These are phyloP conservation scores for Orchesella cincta DNA, from an alignment of 1,140 invertebrate species.

Conservation along the genomic window DNA sequence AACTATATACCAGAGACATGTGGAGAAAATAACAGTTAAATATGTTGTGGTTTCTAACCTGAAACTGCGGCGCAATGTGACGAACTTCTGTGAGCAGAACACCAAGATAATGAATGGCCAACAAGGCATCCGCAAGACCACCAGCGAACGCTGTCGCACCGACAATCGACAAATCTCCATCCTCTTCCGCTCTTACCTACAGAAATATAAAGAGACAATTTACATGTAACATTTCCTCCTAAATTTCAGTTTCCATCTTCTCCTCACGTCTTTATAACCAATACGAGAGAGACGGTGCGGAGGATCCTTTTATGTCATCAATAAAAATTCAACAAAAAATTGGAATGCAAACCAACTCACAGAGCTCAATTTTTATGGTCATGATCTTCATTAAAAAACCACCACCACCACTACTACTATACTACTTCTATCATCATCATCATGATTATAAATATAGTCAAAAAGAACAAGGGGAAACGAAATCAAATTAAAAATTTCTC, in stretches of 20 bases:
- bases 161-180: conserved; percentile 49
- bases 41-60: no score
- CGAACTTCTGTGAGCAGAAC: conserved; percentile 89
- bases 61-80: conserved; percentile 84
- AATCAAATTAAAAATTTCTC: conserved; percentile 18
- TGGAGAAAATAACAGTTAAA: no score
- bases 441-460: neutral
- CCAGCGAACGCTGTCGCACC: conserved; percentile 50
- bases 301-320: neutral
- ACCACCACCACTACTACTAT: neutral
- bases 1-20: no score
- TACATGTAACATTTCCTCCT: neutral
- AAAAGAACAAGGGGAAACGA: neutral
- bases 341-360: no score
- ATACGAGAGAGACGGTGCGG: neutral
- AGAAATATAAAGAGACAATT: neutral
- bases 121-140: conserved; percentile 60
- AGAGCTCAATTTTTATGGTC: conserved; percentile 6
- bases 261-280: conserved; percentile 8
- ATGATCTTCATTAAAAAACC: conserved; percentile 22
- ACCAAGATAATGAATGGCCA: conserved; percentile 94
- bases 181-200: conserved; percentile 49
- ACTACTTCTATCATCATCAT: neutral
- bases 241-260: neutral
- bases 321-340: neutral